Evolutionary conservation across 2,113 vertebrate genomes (phyloP).

Genomic region (Pluvianellus socialis): DNA sequence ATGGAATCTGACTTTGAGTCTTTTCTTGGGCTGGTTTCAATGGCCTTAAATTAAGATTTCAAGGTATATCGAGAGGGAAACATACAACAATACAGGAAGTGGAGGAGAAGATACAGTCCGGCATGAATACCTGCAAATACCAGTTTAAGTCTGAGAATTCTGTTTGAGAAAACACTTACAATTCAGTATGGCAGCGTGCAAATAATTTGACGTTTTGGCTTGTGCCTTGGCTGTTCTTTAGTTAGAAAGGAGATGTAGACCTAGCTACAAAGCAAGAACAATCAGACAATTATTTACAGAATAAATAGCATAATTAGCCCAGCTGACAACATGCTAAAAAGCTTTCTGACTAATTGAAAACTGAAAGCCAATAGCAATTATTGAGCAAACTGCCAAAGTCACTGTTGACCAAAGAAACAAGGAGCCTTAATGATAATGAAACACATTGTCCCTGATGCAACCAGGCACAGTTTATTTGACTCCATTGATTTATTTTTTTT

Average conservation of each 20-base stretch:
- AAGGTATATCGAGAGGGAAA: neutral
- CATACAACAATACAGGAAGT: neutral
- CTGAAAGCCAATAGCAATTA: neutral
- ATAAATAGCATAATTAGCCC: neutral
- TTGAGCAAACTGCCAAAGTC: neutral
- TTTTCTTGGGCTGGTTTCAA: neutral
- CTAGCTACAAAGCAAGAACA: neutral
- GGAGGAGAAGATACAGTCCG: neutral
- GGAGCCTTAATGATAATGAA: neutral
- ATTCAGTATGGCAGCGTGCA: neutral
- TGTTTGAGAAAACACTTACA: neutral
- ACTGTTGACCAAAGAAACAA: neutral
- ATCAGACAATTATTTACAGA: neutral
- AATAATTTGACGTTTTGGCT: neutral
- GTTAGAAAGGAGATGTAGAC: neutral
- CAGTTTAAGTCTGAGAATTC: neutral
- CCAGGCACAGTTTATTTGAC: neutral
- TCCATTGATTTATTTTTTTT: neutral
- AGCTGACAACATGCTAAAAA: neutral
- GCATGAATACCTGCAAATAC: neutral
- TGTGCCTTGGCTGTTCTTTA: neutral
- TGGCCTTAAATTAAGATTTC: neutral
- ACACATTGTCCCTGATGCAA: neutral
- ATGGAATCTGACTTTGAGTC: neutral
- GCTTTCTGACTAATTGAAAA: neutral